Conservation (phyloP, 2,797 vertebrate genomes). For the Petrocephalus schoutedeni region DNA sequence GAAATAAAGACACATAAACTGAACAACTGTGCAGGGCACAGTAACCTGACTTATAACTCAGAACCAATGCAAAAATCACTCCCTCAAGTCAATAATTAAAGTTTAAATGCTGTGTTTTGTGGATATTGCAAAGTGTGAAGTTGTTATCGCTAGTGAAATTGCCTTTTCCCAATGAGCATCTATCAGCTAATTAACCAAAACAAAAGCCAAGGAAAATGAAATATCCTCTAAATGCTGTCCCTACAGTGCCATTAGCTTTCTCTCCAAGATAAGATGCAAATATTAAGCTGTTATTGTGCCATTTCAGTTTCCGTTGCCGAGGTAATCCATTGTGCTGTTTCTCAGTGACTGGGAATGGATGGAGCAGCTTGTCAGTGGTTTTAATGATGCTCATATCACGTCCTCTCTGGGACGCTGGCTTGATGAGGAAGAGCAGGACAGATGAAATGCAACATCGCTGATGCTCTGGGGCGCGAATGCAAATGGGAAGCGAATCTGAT, state of each 20-base stretch:
- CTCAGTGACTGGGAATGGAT: neutral
- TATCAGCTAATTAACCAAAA: conserved; percentile 19
- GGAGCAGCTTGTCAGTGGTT: neutral
- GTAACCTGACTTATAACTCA: neutral
- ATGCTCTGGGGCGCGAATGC: neutral
- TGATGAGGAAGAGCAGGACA: neutral
- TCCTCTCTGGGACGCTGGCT: neutral
- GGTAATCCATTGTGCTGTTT: conserved; percentile 16
- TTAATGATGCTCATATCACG: neutral
- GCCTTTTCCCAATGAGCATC: conserved; percentile 11
- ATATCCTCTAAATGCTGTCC: neutral
- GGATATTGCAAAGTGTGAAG: conserved; percentile 4
- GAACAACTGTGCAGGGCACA: neutral
- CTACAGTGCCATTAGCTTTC: conserved; percentile 1
- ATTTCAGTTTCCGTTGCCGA: neutral
- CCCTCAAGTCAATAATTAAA: conserved; percentile 5
- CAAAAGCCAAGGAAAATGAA: conserved; percentile 10
- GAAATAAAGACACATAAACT: neutral
- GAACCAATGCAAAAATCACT: neutral
- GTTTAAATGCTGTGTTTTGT: neutral
- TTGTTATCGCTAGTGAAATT: conserved; percentile 4
- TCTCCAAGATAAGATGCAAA: conserved; percentile 17
- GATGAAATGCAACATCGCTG: neutral
- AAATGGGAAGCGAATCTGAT: neutral
- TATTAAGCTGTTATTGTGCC: conserved; percentile 12